Percentiles rank a stretch among this genome's conserved stretches.
Conservation (phyloP, 2,113 vertebrate species). For the Nothocercus nigrocapillus region DNA sequence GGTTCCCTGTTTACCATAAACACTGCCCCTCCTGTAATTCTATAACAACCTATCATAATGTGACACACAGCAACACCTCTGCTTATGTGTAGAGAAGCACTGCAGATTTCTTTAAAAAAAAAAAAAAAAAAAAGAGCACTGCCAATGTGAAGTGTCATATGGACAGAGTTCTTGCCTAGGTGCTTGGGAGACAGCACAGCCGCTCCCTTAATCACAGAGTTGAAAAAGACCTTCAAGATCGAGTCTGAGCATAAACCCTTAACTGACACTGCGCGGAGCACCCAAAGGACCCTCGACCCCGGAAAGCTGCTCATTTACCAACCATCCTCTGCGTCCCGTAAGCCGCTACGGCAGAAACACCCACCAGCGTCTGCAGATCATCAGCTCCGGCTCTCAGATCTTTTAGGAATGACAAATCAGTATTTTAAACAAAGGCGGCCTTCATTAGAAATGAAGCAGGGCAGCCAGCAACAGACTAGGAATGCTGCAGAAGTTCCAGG, state of each 20-base stretch:
- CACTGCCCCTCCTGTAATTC: not conserved
- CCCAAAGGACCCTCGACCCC: no score
- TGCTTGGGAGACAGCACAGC: not conserved
- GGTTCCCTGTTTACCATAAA: not conserved
- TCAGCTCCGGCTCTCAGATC: not conserved
- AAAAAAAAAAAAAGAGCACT: no score
- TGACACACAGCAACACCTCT: rapidly evolving
- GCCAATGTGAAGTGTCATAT: rapidly evolving
- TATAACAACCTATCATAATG: rapidly evolving
- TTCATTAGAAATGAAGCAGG: not conserved
- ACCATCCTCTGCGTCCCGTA: not conserved
- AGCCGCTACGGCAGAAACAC: not conserved
- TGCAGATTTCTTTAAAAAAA: not conserved
- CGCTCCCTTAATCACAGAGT: no score
- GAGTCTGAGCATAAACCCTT: no score
- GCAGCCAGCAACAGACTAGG: not conserved
- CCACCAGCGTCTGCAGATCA: not conserved
- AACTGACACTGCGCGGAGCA: no score
- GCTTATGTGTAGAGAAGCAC: not conserved
- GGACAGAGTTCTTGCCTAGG: not conserved
- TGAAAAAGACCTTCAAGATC: no score
- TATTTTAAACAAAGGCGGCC: not conserved
- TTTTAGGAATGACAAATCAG: not conserved
- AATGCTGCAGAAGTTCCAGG: not conserved
- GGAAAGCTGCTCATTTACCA: not conserved